A percentile compares a stretch with the other conserved stretches of the same genome.
Conservation (phyloP, 1,140 invertebrate genomes). For the Diprion similis region DNA sequence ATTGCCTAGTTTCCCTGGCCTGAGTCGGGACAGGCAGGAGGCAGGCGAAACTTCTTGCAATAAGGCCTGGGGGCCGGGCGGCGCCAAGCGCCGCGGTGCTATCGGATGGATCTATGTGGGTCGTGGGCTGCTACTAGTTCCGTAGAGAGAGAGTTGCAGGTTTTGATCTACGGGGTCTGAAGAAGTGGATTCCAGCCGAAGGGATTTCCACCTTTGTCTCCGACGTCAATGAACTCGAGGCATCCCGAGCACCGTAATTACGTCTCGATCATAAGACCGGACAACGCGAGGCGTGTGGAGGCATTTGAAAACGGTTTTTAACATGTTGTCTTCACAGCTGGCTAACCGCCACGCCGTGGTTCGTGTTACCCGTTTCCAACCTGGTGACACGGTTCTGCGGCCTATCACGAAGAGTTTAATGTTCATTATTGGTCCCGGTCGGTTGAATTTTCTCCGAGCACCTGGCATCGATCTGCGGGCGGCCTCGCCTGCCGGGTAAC, state of each 20-base stretch:
- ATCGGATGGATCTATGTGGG: background rate
- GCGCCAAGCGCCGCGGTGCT: background rate
- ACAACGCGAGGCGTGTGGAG: no score
- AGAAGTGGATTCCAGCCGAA: no score
- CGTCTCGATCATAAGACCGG: background rate
- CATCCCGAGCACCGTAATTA: background rate
- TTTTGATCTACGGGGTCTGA: no score
- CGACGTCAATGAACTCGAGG: no score
- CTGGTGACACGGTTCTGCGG: background rate
- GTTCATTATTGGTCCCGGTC: background rate
- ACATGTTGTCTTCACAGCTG: background rate
- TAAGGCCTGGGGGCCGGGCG: background rate
- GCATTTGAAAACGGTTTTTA: background rate
- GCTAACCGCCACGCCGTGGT: background rate
- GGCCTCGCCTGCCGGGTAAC: background rate
- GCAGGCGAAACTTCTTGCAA: background rate
- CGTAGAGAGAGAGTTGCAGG: background rate
- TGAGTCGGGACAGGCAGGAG: background rate
- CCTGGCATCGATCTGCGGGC: background rate
- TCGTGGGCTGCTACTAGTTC: background rate
- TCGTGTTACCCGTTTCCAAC: background rate
- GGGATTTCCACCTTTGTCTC: no score
- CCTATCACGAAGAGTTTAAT: background rate
- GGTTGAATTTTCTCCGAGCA: background rate
- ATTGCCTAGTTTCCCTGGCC: background rate